Evolutionary conservation across 1,140 invertebrate species (phyloP), one percentile per base, ranked within the genome.

Genomic region (Drosophila pallidifrons): DNA sequence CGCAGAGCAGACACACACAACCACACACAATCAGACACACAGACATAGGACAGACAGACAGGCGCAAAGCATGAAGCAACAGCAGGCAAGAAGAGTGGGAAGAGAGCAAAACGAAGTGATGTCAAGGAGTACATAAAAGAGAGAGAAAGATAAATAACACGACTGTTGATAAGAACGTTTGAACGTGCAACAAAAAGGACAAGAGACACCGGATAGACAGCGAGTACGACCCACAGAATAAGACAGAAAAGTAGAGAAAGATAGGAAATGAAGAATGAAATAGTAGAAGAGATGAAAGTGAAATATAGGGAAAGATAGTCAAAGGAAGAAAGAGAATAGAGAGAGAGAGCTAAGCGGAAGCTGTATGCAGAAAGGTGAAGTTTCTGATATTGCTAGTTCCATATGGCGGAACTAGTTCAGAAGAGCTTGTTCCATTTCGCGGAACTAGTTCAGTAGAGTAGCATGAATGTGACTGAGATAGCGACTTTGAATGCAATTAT

Each of bases 61-160:
- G 3, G 55, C 43, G 41, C 25, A 49, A 75, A 70, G 66, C 66
- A 63, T n/a, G 15, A 75, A 70, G 67, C 67, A 59, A 63, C 25
- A 54, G 59, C 60, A 54, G 38, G 57, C 49, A 49, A 59, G 5
- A 57, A 41, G 51, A 43, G n/a, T 38, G 51, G 25, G 25, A 61
- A 51, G 25, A 60, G 41, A 51, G 47, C 30, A 13, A 67, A 16
- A 67, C 47, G 38, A 32, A 49, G 47, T 64, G 10, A 51, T 6
- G 30, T 35, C 13, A 54, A 68, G 28, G 16, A 52, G 59, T 63
- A 68, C 51, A 68, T 51, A 66, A 38, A 30, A 64, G 32, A 55
- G 35, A 65, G 16, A 65, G 16, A 28, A 32, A 38, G 25, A 38
- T 25, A 45, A 58, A 38, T 38, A 20, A 43, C 20, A 45, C 10